Percentiles rank a stretch among this genome's conserved stretches.
Conservation (phyloP, 2,888 invertebrate species). For the Troides oblongomaculatus region DNA sequence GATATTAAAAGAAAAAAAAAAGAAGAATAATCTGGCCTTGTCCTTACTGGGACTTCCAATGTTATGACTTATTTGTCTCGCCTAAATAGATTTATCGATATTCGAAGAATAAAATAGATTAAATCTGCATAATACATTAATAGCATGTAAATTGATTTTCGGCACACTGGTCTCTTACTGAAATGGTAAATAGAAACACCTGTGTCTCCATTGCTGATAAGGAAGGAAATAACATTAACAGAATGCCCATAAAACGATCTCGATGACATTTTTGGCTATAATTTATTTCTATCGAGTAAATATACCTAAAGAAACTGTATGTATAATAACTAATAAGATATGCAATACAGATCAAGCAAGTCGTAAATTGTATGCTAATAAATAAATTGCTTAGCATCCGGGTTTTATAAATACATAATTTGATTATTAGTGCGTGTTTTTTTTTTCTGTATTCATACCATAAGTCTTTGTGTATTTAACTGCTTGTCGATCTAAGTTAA, state of each 20-base stretch:
- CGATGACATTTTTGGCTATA: constrained; percentile 51
- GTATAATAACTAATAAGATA: constrained; percentile 18
- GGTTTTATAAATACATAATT: constrained; percentile 17
- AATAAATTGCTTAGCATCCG: constrained; percentile 26
- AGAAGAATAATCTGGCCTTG: constrained; percentile 48
- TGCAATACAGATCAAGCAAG: constrained; percentile 16
- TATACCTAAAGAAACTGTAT: constrained; percentile 26
- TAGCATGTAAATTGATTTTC: constrained; percentile 68
- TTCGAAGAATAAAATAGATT: constrained; percentile 60
- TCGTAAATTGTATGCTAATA: constrained; percentile 29
- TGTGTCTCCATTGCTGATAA: constrained; percentile 49
- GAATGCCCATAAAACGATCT: constrained; percentile 43
- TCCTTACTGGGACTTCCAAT: constrained; percentile 64
- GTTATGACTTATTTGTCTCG: constrained; percentile 78
- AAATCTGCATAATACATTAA: constrained; percentile 69
- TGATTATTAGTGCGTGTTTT: not conserved
- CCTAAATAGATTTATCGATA: constrained; percentile 65
- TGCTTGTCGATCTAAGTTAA: not conserved
- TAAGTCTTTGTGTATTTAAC: not conserved
- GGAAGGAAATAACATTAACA: constrained; percentile 56
- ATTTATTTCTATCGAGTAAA: constrained; percentile 38
- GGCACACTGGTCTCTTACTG: constrained; percentile 43
- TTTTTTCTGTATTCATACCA: not conserved
- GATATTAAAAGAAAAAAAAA: constrained; percentile 46
- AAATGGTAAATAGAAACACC: constrained; percentile 54